Evolutionary conservation across 2,797 vertebrate species (phyloP).

Genomic region (Premnoplex brunnescens): DNA sequence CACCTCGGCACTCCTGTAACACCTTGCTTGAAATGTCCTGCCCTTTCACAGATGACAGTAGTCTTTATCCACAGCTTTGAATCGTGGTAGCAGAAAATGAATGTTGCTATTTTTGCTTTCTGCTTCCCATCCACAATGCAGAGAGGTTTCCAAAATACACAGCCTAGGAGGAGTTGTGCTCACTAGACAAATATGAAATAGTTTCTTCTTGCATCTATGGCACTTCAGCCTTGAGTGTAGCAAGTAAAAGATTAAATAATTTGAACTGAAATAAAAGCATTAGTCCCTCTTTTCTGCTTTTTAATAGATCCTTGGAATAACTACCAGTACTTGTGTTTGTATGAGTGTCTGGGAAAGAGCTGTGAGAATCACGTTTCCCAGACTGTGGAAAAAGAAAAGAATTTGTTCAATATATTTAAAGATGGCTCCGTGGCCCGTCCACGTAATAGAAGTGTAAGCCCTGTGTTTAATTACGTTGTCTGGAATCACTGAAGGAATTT

Average conservation of each 20-base stretch:
- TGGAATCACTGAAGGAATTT: conserved; percentile 20
- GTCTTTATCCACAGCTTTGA: not conserved
- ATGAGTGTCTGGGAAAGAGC: conserved; percentile 48
- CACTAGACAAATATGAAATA: conserved; percentile 11
- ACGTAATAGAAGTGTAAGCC: not conserved
- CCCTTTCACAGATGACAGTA: not conserved
- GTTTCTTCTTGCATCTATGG: conserved; percentile 21
- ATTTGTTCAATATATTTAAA: conserved; percentile 48
- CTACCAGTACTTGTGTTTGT: conserved; percentile 43
- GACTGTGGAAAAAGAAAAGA: conserved; percentile 30
- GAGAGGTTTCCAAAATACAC: not conserved
- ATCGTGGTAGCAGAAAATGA: not conserved
- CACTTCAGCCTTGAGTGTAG: conserved; percentile 24
- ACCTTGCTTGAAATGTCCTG: not conserved
- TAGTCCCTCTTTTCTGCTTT: conserved; percentile 4
- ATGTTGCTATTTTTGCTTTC: not conserved
- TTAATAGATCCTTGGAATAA: conserved; percentile 40
- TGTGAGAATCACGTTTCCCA: conserved; percentile 46
- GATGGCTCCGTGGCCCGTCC: not conserved
- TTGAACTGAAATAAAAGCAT: conserved; percentile 21
- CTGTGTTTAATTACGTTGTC: conserved; percentile 35
- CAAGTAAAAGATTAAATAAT: conserved; percentile 54
- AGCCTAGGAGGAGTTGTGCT: not conserved
- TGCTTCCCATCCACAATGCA: not conserved
- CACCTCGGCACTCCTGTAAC: not conserved